These are phyloP conservation scores for Elmis aenea DNA, from an alignment of 2,888 invertebrate genomes.

Conservation along the genomic window DNA sequence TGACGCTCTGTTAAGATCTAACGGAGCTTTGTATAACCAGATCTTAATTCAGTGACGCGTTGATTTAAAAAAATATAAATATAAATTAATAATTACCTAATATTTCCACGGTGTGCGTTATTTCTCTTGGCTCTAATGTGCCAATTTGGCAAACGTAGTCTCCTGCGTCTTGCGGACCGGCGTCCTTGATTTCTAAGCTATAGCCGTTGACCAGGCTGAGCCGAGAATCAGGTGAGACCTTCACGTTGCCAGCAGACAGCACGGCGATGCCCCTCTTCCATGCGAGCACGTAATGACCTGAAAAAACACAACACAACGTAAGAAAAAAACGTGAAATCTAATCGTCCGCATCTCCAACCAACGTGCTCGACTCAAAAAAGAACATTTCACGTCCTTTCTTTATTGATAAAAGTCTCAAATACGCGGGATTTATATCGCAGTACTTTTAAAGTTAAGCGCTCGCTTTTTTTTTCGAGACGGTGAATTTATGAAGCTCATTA, in stretches of 20 bases:
- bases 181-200: conserved; percentile 60
- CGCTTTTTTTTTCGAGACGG: conserved; percentile 30
- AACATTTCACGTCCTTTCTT: no score
- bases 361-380: conserved; percentile 2
- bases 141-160: conserved; percentile 66
- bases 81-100: no score
- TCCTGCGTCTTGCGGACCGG: conserved; percentile 60
- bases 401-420: conserved; percentile 9
- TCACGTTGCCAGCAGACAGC: conserved; percentile 58
- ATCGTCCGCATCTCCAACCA: conserved; percentile 4
- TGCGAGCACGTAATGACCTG: conserved; percentile 58
- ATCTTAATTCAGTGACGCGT: no score
- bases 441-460: conserved; percentile 33
- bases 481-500: conserved; percentile 41
- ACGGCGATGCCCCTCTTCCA: conserved; percentile 66
- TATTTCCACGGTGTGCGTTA: conserved; percentile 63
- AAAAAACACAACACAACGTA: conserved; percentile 24
- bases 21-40: no score
- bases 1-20: no score
- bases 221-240: conserved; percentile 60
- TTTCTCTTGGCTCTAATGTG: conserved; percentile 59
- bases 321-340: conserved; percentile 3
- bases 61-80: no score
- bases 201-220: conserved; percentile 59
- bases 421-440: conserved; percentile 27